Evolutionary conservation across 2,888 invertebrate genomes (phyloP), one percentile per base, ranked within the genome.

Genomic region (Parthenolecanium corni): DNA sequence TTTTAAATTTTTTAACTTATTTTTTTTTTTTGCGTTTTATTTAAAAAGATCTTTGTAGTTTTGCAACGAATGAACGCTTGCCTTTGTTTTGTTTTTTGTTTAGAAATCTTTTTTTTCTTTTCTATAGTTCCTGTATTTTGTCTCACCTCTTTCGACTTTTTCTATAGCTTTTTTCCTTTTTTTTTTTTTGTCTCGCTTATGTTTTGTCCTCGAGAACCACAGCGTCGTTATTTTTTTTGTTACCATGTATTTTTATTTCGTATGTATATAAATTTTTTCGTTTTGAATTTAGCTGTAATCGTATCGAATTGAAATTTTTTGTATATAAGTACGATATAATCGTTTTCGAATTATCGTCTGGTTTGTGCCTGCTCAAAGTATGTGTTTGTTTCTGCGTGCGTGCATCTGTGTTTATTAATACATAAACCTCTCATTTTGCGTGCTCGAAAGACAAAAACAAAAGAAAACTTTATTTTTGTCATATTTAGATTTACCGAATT

Each of bases 31-130:
- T 52, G 25, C 14, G 11, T 44, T 6, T 6, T 6, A 31, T 6
- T 6, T 6, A 31, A 31, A 31, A 31, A 31, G 23, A 38, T 23
- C 25, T 20, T 24, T 54, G 44, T 56, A 46, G 56, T 56, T 42
- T 38, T 56, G 21, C 20, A 31, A 31, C 46, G 40, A 24, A 46
- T 21, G 40, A 24, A 46, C 14, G 42, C 23, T 44, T 42, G 24
- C 53, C 18, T 40, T 40, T 46, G 21, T 49, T 64, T 56, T 49
- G 25, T 64, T 52, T 44, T 52, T 47, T 56, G 47, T 51, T 42
- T 64, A 21, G 36, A 4, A 14, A 20, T 42, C 40, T 44, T 25
- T 46, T 53, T 52, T 3, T 40, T 62, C 21, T 42, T 25, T 62
- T 49, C 40, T 38, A 36, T 42, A 42, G 40, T 62, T 51, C 47